phyloP scores from a whole-genome alignment of 1,140 invertebrate species.

The Drosophila navojoa region DNA sequence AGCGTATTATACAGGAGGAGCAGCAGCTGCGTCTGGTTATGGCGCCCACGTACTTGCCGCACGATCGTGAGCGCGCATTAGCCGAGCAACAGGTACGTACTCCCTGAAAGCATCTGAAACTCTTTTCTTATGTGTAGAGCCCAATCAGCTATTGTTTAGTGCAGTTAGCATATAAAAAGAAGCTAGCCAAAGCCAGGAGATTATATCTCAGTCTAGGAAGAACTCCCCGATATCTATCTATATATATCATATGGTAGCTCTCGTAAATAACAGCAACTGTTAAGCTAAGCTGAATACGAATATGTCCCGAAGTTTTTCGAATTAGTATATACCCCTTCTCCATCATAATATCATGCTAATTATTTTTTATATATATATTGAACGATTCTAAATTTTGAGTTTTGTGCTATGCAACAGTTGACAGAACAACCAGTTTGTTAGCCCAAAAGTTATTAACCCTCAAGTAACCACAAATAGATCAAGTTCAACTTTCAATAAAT shows the following conservation, averaged over 20 bases:
- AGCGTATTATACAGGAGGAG: constrained; percentile 93
- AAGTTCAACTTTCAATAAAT: constrained; percentile 45
- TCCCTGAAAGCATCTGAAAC: constrained; percentile 11
- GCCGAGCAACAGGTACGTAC: constrained; percentile 96
- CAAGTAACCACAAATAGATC: constrained; percentile 43
- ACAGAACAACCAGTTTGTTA: constrained; percentile 72
- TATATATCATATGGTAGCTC: constrained; percentile 17
- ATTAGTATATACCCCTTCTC: constrained; percentile 16
- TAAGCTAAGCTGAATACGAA: constrained; percentile 25
- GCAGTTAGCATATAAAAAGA: constrained; percentile 6
- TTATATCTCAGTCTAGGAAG: constrained; percentile 20
- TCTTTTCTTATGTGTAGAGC: constrained; percentile 26
- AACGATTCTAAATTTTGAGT: constrained; percentile 48
- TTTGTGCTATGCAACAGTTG: constrained; percentile 70
- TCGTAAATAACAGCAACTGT: constrained; percentile 45
- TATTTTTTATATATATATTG: constrained; percentile 46
- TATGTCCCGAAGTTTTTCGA: constrained; percentile 6
- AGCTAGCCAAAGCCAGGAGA: background rate
- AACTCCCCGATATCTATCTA: background rate
- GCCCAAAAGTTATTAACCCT: constrained; percentile 69
- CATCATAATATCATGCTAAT: constrained; percentile 41
- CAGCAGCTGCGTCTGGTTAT: constrained; percentile 92
- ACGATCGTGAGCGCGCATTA: constrained; percentile 92
- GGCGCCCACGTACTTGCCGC: constrained; percentile 91
- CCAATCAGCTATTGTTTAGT: constrained; percentile 11